Percentiles rank a stretch among this genome's conserved stretches.
These are phyloP conservation scores for Bothrops jararaca DNA, from an alignment of 2,113 vertebrate species.

Conservation along the genomic window DNA sequence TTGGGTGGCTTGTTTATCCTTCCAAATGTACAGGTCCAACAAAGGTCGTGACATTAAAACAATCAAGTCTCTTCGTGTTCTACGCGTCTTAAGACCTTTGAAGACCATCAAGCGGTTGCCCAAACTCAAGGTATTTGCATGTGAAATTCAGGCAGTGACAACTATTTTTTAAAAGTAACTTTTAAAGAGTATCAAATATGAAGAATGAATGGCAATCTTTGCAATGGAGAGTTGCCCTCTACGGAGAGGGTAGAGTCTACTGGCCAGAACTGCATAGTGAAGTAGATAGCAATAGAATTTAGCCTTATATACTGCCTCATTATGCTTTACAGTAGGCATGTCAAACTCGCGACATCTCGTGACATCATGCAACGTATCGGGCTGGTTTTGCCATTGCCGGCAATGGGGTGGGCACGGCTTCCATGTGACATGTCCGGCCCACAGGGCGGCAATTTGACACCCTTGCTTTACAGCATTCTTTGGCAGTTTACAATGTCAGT, in stretches of 20 bases:
- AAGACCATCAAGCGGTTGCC: constrained; percentile 98
- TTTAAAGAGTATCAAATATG: not conserved
- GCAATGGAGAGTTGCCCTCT: not conserved
- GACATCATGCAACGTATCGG: no score
- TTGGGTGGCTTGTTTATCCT: constrained; percentile 37
- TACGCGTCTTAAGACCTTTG: constrained; percentile 91
- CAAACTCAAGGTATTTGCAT: constrained; percentile 88
- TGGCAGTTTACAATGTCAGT: not conserved
- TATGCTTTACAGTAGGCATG: not conserved
- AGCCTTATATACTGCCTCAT: not conserved
- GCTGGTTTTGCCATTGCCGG: no score
- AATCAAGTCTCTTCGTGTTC: constrained; percentile 94
- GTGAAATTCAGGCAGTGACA: not conserved
- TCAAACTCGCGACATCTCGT: no score
- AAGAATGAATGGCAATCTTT: not conserved
- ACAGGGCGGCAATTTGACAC: no score
- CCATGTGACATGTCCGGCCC: no score
- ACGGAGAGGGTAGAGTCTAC: not conserved
- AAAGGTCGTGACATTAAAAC: constrained; percentile 98
- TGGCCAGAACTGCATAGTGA: not conserved
- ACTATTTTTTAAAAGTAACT: not conserved
- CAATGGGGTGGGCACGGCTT: no score
- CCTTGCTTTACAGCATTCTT: not conserved
- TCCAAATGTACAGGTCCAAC: constrained; percentile 75
- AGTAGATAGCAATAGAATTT: not conserved